Percentiles rank a stretch among this genome's conserved stretches.
Evolutionary conservation across 2,888 invertebrate species (phyloP).

Genomic region (Acheta domesticus): DNA sequence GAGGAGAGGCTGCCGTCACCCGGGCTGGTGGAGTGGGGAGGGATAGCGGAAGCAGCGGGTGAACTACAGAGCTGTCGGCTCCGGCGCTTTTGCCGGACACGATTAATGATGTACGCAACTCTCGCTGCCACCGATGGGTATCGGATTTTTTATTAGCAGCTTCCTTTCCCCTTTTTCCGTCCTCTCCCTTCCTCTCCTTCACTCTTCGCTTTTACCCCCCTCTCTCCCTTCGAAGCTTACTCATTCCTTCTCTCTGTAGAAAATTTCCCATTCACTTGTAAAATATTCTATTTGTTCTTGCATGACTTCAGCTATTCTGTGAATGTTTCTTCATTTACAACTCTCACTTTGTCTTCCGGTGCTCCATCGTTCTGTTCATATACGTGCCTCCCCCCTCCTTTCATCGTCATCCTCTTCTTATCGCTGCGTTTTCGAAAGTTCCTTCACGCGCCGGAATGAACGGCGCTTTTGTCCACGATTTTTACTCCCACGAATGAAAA

Average conservation of each 20-base stretch:
- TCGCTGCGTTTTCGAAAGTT: neutral
- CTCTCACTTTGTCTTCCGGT: no score
- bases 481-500: neutral
- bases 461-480: neutral
- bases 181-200: neutral
- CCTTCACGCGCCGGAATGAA: neutral
- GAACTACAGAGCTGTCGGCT: no score
- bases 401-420: neutral
- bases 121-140: neutral
- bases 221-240: neutral
- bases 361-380: neutral
- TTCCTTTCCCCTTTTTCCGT: neutral
- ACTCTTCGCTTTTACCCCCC: neutral
- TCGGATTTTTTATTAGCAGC: neutral
- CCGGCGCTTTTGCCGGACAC: neutral
- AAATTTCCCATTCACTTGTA: no score
- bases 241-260: no score
- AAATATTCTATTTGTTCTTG: no score
- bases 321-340: no score
- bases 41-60: no score
- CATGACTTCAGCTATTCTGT: no score
- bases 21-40: no score
- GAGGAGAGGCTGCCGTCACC: no score
- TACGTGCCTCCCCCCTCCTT: neutral
- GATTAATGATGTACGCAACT: neutral